phyloP scores from a whole-genome alignment of 2,797 vertebrate genomes.

The Knipowitschia caucasica region DNA sequence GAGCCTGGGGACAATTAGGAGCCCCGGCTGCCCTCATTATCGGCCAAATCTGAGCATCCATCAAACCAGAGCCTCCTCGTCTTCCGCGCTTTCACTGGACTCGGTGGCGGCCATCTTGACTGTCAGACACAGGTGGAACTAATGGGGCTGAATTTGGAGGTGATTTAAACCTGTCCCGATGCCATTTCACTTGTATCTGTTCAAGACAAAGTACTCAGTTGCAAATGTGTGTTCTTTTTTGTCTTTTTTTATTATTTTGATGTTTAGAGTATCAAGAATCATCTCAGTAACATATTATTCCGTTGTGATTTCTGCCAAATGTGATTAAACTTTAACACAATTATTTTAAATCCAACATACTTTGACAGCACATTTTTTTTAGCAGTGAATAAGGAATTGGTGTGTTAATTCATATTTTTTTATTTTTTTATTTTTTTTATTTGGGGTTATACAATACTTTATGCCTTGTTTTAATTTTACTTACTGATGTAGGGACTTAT shows the following conservation, averaged over 20 bases:
- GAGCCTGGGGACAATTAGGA: constrained; percentile 20
- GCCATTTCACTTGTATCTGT: not conserved
- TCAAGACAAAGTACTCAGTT: not conserved
- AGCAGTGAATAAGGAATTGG: no score
- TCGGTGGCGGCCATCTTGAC: constrained; percentile 8
- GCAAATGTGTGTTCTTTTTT: not conserved
- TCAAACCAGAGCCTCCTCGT: constrained; percentile 12
- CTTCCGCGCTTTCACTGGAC: constrained; percentile 1
- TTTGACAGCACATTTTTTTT: no score
- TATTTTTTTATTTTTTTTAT: no score
- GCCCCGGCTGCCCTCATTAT: constrained; percentile 30
- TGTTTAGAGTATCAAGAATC: no score
- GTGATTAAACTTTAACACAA: no score
- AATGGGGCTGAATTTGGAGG: constrained; percentile 1
- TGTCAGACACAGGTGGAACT: constrained; percentile 13
- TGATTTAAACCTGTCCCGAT: not conserved
- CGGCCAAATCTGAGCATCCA: constrained; percentile 34
- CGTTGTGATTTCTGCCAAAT: no score
- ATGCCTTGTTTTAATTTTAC: no score
- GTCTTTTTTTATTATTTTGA: not conserved
- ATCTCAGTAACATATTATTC: no score
- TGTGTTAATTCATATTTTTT: no score
- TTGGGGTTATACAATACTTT: no score
- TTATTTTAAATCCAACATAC: no score
- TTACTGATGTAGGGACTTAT: no score